Base-by-base conservation (phyloP, 2,888 invertebrate genomes). In the Beris morrisii region DNA sequence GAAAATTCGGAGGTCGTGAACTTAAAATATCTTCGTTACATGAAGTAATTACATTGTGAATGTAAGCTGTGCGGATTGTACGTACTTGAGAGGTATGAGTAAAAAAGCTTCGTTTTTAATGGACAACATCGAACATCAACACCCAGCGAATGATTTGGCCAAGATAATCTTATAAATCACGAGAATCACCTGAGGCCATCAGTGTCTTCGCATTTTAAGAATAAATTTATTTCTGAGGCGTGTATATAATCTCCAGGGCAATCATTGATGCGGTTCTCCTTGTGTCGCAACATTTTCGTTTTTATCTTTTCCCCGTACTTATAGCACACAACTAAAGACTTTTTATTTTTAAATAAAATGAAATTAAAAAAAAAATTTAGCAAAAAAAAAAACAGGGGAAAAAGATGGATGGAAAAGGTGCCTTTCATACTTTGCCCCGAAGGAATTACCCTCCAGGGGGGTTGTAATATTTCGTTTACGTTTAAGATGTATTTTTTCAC, bases 161-260 rank as follows among this genome's bases (percentile, higher is more conserved):
- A 52, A 65, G 50, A 65, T 38, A 38, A 57, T 65, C 65, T 56
- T 65, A 65, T 65, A 65, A 65, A 65, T 65, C 65, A 65, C 65
- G 65, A 65, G 53, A 52, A 52, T 50, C 22, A 22, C 65, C 31
- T 38, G 5, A 44, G 57, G 65, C 65, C 38, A 57, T 65, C 57
- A 12, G 57, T 65, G 65, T 65, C 65, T 65, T 65, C 65, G 65
- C 65, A 65, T 65, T 65, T 65, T 65, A 65, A 65, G 57, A 65
- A 65, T 57, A 65, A 65, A 65, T 57, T 65, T 57, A 65, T 65
- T 65, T 65, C 52, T 65, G 57, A 57, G 65, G 65, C 65, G 65
- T 65, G 65, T 65, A 50, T 57, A 50, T 43, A 43, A 43, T 15
- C 57, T 57, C 43, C n/a, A 43, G 50, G 58, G 54, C 48, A 22